phyloP scores from a whole-genome alignment of 2,888 invertebrate species.

The Acleris literana region DNA sequence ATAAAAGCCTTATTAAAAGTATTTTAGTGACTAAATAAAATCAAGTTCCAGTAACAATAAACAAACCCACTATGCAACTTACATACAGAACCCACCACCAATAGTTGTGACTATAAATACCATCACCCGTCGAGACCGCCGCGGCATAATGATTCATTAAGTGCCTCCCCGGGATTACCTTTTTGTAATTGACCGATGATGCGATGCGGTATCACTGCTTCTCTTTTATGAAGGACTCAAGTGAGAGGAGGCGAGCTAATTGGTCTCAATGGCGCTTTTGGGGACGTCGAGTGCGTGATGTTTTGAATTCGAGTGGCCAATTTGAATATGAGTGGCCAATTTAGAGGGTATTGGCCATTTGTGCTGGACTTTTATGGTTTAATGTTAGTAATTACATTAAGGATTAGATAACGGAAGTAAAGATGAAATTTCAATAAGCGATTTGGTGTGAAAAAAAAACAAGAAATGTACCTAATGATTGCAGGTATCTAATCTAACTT shows the following conservation, averaged over 20 bases:
- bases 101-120: conserved; percentile 65
- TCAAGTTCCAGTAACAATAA: background rate
- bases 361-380: too few species aligned
- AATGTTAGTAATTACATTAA: too few species aligned
- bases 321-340: too few species aligned
- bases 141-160: conserved; percentile 82
- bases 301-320: too few species aligned
- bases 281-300: background rate
- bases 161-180: conserved; percentile 81
- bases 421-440: too few species aligned
- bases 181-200: conserved; percentile 83
- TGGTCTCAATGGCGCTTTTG: background rate
- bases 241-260: conserved; percentile 16
- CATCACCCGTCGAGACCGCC: conserved; percentile 63
- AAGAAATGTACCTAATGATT: too few species aligned
- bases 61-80: background rate
- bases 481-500: too few species aligned
- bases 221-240: conserved; percentile 56
- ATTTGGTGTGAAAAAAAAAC: too few species aligned
- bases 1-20: too few species aligned
- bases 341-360: too few species aligned
- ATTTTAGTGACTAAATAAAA: too few species aligned
- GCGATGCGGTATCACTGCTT: conserved; percentile 77
- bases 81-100: background rate
- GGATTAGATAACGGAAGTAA: too few species aligned